A percentile compares a stretch with the other conserved stretches of the same genome.
phyloP scores from a whole-genome alignment of 2,797 vertebrate genomes.

The Decapterus maruadsi region DNA sequence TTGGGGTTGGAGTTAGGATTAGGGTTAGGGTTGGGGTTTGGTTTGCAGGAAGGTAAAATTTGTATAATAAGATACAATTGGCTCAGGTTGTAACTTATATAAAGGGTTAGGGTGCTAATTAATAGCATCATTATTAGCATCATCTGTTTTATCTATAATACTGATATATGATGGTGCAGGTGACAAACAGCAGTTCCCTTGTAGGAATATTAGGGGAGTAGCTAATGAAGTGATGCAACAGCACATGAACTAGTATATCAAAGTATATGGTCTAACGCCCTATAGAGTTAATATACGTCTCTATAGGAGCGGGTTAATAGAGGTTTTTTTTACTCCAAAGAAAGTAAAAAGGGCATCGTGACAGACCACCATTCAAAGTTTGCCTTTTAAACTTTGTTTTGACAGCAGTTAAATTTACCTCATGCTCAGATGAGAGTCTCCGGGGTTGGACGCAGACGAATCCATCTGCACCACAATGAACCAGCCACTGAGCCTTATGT shows the following conservation, averaged over 20 bases:
- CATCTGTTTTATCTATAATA: background rate
- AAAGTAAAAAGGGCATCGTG: constrained; percentile 40
- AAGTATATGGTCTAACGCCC: background rate
- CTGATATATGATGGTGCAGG: background rate
- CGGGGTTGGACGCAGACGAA: constrained; percentile 37
- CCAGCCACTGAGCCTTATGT: constrained; percentile 38
- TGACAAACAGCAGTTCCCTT: background rate
- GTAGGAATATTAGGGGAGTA: background rate
- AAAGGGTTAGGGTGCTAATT: no score
- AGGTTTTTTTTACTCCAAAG: background rate
- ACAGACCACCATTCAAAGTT: constrained; percentile 27
- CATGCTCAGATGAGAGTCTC: constrained; percentile 37
- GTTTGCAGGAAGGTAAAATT: no score
- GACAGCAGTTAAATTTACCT: constrained; percentile 57
- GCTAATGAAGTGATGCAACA: background rate
- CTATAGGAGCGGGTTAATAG: constrained; percentile 1
- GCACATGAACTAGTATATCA: background rate
- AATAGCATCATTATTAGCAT: no score
- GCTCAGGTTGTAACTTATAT: no score
- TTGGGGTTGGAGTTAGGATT: no score
- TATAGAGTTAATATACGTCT: background rate
- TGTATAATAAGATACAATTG: no score
- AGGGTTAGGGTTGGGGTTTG: no score
- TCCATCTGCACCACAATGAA: constrained; percentile 67
- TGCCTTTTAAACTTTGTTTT: constrained; percentile 54